Evolutionary conservation across 2,888 invertebrate genomes (phyloP), one percentile per base, ranked within the genome.

Genomic region (Catocala sponsa): DNA sequence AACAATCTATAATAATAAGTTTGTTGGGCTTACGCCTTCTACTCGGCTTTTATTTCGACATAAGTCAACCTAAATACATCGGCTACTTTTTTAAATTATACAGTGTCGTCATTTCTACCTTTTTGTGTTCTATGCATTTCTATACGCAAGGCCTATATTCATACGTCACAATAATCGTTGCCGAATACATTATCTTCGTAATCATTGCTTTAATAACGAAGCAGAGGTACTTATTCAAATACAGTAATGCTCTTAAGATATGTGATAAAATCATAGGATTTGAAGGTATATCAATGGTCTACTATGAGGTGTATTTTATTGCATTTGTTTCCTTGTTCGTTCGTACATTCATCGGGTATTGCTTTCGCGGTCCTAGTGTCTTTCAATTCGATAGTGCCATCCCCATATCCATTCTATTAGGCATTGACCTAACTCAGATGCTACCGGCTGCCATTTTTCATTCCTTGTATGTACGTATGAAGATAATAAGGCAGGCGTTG

Each of bases 211-310:
- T 53, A 7, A 4, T 59, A 2, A 47, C 59, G 5, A 4, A 33
- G 0, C 51, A 53, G 5, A 4, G 33, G 13, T 48, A 47, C 42
- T 12, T 53, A 6, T 59, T 41, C 7, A 52, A 52, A 12, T 59
- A 47, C n/a, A 4, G 15, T 6, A 25, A 52, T 41, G 46, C 38
- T 10, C 25, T 59, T 0, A 41, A 38, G 11, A 59, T 47, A 1
- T 52, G 10, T 41, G 58, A 59, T 52, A 25, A 11, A 33, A 6
- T 53, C 25, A 42, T 59, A 25, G 58, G 52, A 7, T 38, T 25
- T n/a, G 13, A 59, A n/a, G 13, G 33, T 9, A 13, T 56, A 10
- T 25, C 49, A 5, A 10, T 56, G 6, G 13, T 32, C n/a, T 13
- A 35, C 15, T 7, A 12, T n/a, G 15, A 35, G 7, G 5, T 15